Evolutionary conservation across 2,113 vertebrate genomes (phyloP), one percentile per base, ranked within the genome.

Genomic region (Garra rufa): DNA sequence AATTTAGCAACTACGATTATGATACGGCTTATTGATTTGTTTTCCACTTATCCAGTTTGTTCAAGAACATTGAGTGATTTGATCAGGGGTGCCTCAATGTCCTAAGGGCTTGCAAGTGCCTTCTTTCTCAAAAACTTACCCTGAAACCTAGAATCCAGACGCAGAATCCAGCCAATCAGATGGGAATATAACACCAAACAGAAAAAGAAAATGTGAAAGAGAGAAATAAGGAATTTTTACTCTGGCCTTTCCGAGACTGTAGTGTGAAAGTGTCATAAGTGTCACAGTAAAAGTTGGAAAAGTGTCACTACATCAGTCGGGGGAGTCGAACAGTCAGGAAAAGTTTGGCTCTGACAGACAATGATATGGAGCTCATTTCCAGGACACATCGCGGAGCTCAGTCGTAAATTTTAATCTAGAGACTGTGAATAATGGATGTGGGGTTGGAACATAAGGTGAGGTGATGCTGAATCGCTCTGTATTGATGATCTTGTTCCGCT

Each of bases 341-440:
- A 57, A 61, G 52, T 30, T 24, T 38, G 59, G 24, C 44, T 10
- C 71, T 38, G 59, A n/a, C 28, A 65, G 73, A 50, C 30, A 78
- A 17, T 30, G 74, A 44, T 44, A 21, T 70, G 65, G 67, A 73
- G 28, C 17, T 50, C 48, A 75, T 26, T 76, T 63, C 14, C 2
- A 14, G n/a, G 24, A 34, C 17, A 57, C 21, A 6, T n/a, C 1
- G 13, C 9, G 83, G 15, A 41, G 76, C 26, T 24, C 74, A 21
- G 83, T 69, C 19, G 59, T 55, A 69, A 24, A 84, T 84, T 77
- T 84, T 77, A 24, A 84, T 67, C 59, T 52, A 24, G 74, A 67
- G 14, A 43, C 57, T 43, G 46, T 74, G 83, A 84, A 84, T 55
- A 69, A 77, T 77, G 50, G 59, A 84, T 77, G 6, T 19, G 15